A percentile compares a stretch with the other conserved stretches of the same genome.
phyloP scores from a whole-genome alignment of 2,113 vertebrate genomes.

The Peromyscus maniculatus region DNA sequence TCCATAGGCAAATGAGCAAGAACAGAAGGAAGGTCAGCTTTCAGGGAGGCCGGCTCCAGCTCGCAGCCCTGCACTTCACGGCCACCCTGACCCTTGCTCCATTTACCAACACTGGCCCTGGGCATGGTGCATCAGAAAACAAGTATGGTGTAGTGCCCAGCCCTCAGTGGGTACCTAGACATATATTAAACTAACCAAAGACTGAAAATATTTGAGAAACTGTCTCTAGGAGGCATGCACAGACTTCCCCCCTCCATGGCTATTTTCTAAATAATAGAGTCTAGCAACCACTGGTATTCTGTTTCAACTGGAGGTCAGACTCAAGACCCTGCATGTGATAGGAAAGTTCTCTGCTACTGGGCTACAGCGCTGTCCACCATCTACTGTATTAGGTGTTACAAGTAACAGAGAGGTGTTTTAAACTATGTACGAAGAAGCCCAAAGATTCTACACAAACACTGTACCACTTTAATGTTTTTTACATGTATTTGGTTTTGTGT shows the following conservation, averaged over 20 bases:
- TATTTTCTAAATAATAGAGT: background rate
- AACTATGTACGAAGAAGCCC: background rate
- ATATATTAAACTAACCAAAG: background rate
- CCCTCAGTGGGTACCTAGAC: background rate
- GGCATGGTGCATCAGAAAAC: background rate
- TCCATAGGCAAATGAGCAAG: background rate
- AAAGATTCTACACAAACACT: background rate
- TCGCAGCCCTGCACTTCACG: background rate
- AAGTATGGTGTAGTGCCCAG: background rate
- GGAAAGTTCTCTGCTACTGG: background rate
- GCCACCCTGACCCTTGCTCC: background rate
- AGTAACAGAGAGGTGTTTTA: background rate
- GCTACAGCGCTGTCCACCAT: background rate
- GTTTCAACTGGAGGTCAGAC: background rate
- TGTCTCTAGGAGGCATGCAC: background rate
- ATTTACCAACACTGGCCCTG: rapidly evolving
- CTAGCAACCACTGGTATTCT: background rate
- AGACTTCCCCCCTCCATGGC: background rate
- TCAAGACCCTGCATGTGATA: background rate
- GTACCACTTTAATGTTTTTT: background rate
- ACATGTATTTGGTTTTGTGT: background rate
- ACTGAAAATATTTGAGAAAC: background rate
- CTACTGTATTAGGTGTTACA: background rate
- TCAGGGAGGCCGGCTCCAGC: too few relatives aligned
- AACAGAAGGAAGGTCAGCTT: background rate